Evolutionary conservation across 1,140 invertebrate genomes (phyloP).

Genomic region (Aricia agestis): DNA sequence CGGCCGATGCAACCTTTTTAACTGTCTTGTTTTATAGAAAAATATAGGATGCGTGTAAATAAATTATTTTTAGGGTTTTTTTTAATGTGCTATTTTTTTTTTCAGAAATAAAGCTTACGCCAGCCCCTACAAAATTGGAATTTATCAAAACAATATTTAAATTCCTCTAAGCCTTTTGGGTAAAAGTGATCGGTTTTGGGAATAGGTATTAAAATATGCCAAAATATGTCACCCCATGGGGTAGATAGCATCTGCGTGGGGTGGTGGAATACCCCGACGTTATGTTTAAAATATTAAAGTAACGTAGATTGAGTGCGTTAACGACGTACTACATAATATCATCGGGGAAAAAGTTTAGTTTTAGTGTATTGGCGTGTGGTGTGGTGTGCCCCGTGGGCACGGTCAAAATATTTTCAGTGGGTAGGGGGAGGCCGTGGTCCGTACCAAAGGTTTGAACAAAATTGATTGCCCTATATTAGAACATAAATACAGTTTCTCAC

Average conservation of each 20-base stretch:
- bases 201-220: constrained; percentile 46
- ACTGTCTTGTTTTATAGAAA: too few relatives aligned
- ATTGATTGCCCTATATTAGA: too few relatives aligned
- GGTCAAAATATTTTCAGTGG: too few relatives aligned
- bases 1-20: too few relatives aligned
- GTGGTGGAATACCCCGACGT: neutral
- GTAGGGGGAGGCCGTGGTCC: too few relatives aligned
- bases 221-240: neutral
- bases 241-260: neutral
- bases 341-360: neutral
- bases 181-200: constrained; percentile 9
- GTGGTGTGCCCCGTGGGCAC: neutral
- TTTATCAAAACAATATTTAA: neutral
- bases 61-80: too few relatives aligned
- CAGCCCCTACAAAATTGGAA: neutral
- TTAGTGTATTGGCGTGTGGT: neutral
- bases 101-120: too few relatives aligned
- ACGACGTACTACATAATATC: neutral
- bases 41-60: too few relatives aligned
- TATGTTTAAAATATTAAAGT: neutral
- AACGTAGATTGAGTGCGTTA: neutral
- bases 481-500: too few relatives aligned
- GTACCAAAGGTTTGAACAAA: too few relatives aligned
- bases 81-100: too few relatives aligned
- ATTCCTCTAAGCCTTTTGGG: neutral